Evolutionary conservation across 1,140 invertebrate species (phyloP), one percentile per base, ranked within the genome.

Genomic region (Muscidifurax raptorellus): DNA sequence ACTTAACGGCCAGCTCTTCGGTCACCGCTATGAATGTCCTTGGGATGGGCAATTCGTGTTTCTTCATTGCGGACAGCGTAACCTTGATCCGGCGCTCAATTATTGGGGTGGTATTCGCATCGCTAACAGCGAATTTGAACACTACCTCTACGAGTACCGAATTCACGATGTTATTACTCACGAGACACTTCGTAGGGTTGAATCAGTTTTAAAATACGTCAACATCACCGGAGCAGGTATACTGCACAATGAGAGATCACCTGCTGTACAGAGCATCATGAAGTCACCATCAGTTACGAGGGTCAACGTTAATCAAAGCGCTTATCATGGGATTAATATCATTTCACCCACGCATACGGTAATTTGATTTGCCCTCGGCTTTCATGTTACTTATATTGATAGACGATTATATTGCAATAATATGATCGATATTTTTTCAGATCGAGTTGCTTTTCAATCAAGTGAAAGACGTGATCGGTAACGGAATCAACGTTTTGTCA

Each of bases 81-180:
- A 96, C 91, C 88, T 97, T 9, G 94, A 95, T 18, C 90, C 94
- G 6, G 93, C 93, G 15, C 92, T 95, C 67, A 95, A 97, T 72
- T 98, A 99, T 91, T 99, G 99, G 99, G 99, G 99, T 69, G 99
- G 99, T 36, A 96, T 99, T 83, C 93, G 98, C 71, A 99, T 99
- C 92, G 96, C 98, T 10, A 96, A 97, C 90, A 95, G 96, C 28
- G 95, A 97, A 88, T 98, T 99, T 90, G 98, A 99, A 91, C 96
- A 96, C 92, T 96, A 96, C 86, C 92, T 97, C 9, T 97, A 97
- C 88, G 96, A 97, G 88, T 95, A 97, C 89, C 94, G 96, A 66
- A 95, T 97, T 84, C 97, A 97, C 88, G 96, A 98, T 87, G 94
- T 96, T 36, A 94, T 96, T 10, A 97, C 96, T 0, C 96, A 97